Evolutionary conservation across 1,140 invertebrate species (phyloP).

Genomic region (Saxidomus purpurata): DNA sequence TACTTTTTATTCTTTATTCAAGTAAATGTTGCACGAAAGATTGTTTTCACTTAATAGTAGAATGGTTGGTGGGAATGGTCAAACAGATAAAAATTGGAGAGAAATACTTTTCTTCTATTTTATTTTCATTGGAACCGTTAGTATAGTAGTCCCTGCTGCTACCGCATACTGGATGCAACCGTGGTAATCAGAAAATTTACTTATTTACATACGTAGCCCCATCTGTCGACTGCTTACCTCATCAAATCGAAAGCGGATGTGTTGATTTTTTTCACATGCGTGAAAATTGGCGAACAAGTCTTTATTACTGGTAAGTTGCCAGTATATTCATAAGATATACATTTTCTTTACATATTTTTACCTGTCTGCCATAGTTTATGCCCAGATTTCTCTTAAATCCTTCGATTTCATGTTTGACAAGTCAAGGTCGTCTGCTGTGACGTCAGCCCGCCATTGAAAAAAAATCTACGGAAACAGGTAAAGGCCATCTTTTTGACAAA

Average conservation of each 20-base stretch:
- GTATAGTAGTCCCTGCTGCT: conserved; percentile 4
- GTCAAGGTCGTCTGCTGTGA: conserved; percentile 15
- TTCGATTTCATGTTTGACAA: not conserved
- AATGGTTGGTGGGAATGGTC: no score
- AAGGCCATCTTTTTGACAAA: not conserved
- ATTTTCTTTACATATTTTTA: not conserved
- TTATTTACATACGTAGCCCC: conserved; percentile 33
- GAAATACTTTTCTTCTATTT: no score
- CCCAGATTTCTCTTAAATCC: not conserved
- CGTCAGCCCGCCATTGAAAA: not conserved
- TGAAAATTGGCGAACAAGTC: not conserved
- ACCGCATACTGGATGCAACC: not conserved
- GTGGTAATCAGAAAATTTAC: conserved; percentile 11
- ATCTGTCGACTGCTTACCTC: not conserved
- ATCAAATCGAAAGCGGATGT: conserved; percentile 23
- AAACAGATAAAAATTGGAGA: no score
- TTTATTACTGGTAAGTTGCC: conserved; percentile 10
- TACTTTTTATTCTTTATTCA: no score
- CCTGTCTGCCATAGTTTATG: not conserved
- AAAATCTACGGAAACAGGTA: not conserved
- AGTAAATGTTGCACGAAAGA: no score
- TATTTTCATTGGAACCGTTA: no score
- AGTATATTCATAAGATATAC: not conserved
- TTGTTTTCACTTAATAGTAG: no score
- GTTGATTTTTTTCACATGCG: not conserved